These are phyloP conservation scores for Mormyrus lacerda DNA, from an alignment of 2,113 vertebrate species.

Conservation along the genomic window DNA sequence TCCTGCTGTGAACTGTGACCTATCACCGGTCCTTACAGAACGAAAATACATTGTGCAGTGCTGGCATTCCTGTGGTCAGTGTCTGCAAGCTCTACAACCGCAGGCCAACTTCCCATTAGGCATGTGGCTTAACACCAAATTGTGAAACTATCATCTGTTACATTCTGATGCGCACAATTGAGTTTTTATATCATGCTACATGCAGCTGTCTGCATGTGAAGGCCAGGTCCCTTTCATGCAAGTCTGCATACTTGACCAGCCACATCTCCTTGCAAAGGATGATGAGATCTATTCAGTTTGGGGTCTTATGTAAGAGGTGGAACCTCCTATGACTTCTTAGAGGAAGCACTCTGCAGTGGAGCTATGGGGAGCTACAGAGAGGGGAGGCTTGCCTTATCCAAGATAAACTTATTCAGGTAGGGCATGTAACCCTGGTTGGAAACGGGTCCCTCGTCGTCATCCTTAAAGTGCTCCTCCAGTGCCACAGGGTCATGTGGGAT, in stretches of 20 bases:
- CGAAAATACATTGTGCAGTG: not conserved
- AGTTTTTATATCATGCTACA: not conserved
- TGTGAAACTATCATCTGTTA: not conserved
- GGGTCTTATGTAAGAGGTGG: not conserved
- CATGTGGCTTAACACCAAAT: not conserved
- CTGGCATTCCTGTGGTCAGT: not conserved
- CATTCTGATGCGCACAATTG: not conserved
- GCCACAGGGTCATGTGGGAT: slow-evolving; percentile 93
- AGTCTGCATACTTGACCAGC: not conserved
- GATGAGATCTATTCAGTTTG: not conserved
- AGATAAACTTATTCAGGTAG: slow-evolving; percentile 92
- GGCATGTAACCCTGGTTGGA: slow-evolving; percentile 99
- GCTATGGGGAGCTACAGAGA: not conserved
- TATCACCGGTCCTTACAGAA: not conserved
- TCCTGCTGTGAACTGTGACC: not conserved
- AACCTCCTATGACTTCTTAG: not conserved
- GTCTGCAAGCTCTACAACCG: not conserved
- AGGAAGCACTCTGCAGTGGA: not conserved
- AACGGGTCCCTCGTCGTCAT: slow-evolving; percentile 92
- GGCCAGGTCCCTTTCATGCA: not conserved
- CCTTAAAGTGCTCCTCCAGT: slow-evolving; percentile 92
- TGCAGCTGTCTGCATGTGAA: not conserved
- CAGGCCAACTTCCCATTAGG: no score
- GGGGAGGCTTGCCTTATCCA: slow-evolving; percentile 78
- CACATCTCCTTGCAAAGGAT: not conserved